Base-by-base conservation (phyloP, 2,797 vertebrate genomes). In the Anniella stebbinsi region DNA sequence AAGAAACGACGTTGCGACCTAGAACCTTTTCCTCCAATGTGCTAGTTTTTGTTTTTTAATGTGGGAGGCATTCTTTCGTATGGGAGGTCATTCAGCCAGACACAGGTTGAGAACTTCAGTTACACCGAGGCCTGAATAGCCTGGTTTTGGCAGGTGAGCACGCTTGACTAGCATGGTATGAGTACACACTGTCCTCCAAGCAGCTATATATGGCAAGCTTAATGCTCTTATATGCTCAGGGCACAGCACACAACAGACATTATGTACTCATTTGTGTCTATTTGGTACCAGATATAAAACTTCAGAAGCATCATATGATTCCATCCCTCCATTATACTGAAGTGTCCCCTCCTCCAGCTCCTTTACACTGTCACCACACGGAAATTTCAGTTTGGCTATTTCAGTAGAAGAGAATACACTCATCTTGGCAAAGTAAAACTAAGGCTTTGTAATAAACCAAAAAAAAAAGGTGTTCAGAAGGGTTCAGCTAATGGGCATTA, bases 331-430 rank as follows among this genome's bases (percentile, higher is more conserved):
- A 28, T 25, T 36, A 25, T 38, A 38, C 21, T 15, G 12, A n/a
- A 66, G 12, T 66, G 25, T 41, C n/a, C 38, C 54, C 66, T 51
- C 5, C 30, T 38, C 38, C 28, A 60, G 17, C 36, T 30, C 36
- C 36, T 9, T 45, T 67, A 41, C 18, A 51, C 30, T 36, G 21
- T 51, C 77, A 0, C 30, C 57, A n/a, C 9, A 33, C 18, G 73
- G 28, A 87, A 38, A 67, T 5, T 67, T 67, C 45, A 67, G 11
- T 78, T 6, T 33, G 51, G 10, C 10, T 15, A 25, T 86, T 77
- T 33, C 28, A 17, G 67, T 23, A 0, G 0, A 6, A n/a, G 21
- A 54, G 0, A 67, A 72, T 17, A 5, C 51, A n/a, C 0, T 0
- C 5, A 28, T 12, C n/a, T 2, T 2, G 2, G 67, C 21, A 25